Conservation (phyloP, 2,113 vertebrate genomes). For the Vicugna pacos region DNA sequence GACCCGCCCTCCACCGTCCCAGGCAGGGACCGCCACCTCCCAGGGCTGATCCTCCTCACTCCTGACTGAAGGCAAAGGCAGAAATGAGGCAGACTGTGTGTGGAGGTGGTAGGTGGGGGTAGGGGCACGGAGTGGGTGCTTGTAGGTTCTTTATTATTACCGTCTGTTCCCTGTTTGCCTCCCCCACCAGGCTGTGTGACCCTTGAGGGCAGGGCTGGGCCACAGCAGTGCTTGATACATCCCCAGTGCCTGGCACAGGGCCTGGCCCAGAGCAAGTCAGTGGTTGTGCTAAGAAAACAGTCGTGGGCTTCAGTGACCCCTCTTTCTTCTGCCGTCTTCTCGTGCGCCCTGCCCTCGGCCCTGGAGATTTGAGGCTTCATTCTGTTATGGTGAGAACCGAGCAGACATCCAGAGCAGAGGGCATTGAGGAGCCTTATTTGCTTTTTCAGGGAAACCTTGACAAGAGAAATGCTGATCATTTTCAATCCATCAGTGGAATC, state of each 20-base stretch:
- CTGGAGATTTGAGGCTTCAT: neutral
- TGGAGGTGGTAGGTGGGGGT: accelerated
- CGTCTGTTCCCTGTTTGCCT: neutral
- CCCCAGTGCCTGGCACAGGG: neutral
- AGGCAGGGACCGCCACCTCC: accelerated
- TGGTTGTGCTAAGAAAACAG: neutral
- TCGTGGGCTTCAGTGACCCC: neutral
- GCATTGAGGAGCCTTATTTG: neutral
- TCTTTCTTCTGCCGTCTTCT: neutral
- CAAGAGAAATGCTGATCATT: constrained; percentile 45
- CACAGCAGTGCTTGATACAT: neutral
- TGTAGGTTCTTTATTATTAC: too few species aligned
- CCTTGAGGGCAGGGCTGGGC: neutral
- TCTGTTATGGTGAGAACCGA: neutral
- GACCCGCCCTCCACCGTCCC: too few species aligned
- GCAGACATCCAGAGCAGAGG: neutral
- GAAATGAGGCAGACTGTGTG: neutral
- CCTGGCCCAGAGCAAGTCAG: neutral
- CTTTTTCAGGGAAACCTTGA: neutral
- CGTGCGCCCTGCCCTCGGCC: neutral
- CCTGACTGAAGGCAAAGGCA: neutral
- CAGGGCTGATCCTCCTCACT: neutral
- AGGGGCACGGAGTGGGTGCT: accelerated
- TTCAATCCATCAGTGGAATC: neutral
- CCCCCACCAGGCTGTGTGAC: accelerated